Conservation (phyloP, 2,888 invertebrate species). For the Anodontia alba region DNA sequence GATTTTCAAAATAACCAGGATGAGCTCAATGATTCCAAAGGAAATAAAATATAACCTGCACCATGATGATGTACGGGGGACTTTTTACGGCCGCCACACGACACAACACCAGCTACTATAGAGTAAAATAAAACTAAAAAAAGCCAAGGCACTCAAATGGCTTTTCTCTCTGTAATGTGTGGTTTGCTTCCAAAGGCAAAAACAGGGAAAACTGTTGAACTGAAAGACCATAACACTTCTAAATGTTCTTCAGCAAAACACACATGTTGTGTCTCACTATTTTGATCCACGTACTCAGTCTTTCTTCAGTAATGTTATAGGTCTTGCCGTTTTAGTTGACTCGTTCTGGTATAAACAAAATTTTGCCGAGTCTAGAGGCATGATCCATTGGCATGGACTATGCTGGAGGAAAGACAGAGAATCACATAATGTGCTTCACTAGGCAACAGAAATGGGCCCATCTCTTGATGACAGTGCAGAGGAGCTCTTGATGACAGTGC, state of each 20-base stretch:
- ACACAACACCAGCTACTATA: too few species aligned
- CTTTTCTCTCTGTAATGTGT: too few species aligned
- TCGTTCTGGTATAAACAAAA: conserved; percentile 67
- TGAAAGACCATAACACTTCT: conserved; percentile 15
- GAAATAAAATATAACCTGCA: too few species aligned
- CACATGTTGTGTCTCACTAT: conserved; percentile 39
- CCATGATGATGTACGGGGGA: too few species aligned
- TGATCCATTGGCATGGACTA: conserved; percentile 68
- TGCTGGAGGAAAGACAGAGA: conserved; percentile 55
- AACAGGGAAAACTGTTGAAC: conserved; percentile 27
- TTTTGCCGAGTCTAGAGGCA: conserved; percentile 65
- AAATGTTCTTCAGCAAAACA: not conserved
- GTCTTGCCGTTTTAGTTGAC: conserved; percentile 61
- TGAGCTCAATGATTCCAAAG: too few species aligned
- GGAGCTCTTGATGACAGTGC: conserved; percentile 31
- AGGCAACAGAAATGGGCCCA: conserved; percentile 26
- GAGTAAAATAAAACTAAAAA: too few species aligned
- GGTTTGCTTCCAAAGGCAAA: not conserved
- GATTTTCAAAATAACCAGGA: too few species aligned
- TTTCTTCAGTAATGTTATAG: conserved; percentile 63
- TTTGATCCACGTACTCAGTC: conserved; percentile 62
- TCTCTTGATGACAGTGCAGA: conserved; percentile 34
- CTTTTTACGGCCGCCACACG: too few species aligned
- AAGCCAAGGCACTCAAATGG: too few species aligned
- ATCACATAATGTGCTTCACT: conserved; percentile 35